Base-by-base conservation (phyloP, 2,797 vertebrate species). In the Xiphorhynchus erythropygius region DNA sequence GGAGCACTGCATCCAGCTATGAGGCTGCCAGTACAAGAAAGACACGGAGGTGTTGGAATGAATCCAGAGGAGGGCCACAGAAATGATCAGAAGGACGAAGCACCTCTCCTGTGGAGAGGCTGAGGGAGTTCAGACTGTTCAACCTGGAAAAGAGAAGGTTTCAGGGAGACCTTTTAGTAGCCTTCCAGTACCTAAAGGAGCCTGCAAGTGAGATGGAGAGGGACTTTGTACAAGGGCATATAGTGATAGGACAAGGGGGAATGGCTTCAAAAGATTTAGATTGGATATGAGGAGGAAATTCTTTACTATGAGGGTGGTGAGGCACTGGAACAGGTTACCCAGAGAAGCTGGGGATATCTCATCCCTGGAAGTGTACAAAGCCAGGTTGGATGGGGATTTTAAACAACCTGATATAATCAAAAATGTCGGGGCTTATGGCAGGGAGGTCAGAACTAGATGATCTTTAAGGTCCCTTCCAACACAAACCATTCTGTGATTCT, bases 131-230 rank as follows among this genome's bases (percentile, higher is more conserved):
- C 13, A 7, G 13, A 4, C 13, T 70, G 30, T 59, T 92, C 39
- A 53, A 21, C 42, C 24, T 62, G 32, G 37, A 55, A 47, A 56
- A 74, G 27, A 53, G 13, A 70, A 65, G n/a, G 13, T 37, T 70
- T 47, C 11, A 13, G 24, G 22, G n/a, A 44, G 10, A 35, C 9
- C 5, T 64, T 49, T 5, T 13, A 14, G 41, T 21, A 24, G 28
- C 13, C 16, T 80, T 56, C 13, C 5, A 13, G 16, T 32, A 24
- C 13, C 15, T 80, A 53, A 42, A 55, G 10, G 17, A 32, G 9
- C 50, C 7, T 0, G 0, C 16, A 24, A 6, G 44, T 32, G 52
- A 47, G 27, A 10, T 18, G 4, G 44, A 42, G 25, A 64, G 10
- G 56, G 50, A n/a, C 39, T 44, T 56, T 1, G 1, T 49, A 35